phyloP scores from a whole-genome alignment of 2,113 vertebrate species.

The Castor canadensis region DNA sequence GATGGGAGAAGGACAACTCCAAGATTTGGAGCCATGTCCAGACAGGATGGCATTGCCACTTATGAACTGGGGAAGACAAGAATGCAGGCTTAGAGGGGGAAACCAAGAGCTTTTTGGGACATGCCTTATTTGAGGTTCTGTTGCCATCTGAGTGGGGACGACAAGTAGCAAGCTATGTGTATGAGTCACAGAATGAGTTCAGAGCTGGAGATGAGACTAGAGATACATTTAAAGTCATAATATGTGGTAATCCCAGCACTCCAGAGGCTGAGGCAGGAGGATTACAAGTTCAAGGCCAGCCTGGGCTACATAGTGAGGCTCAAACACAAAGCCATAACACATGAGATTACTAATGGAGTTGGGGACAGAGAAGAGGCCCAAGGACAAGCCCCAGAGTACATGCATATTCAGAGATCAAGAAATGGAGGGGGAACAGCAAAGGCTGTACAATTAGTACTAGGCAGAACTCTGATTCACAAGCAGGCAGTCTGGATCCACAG shows the following conservation, averaged over 20 bases:
- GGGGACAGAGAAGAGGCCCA: neutral
- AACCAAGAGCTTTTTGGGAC: neutral
- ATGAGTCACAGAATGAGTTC: neutral
- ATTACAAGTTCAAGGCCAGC: too few relatives aligned
- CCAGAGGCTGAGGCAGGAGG: too few relatives aligned
- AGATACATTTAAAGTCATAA: neutral
- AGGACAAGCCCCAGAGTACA: neutral
- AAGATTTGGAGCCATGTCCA: neutral
- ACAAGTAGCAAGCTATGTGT: rapidly evolving
- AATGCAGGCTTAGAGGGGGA: neutral
- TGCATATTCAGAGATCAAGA: neutral
- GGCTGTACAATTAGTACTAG: too few relatives aligned
- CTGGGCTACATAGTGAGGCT: too few relatives aligned
- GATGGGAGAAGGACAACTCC: too few relatives aligned
- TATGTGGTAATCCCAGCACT: too few relatives aligned
- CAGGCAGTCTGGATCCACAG: too few relatives aligned
- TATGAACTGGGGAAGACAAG: neutral
- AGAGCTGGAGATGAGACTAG: neutral
- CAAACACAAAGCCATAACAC: neutral
- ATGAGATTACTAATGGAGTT: neutral
- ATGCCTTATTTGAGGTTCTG: neutral
- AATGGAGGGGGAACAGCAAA: too few relatives aligned
- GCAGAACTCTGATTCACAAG: too few relatives aligned
- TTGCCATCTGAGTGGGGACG: neutral
- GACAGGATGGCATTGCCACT: neutral